Percentiles rank a stretch among this genome's conserved stretches.
Conservation (phyloP, 2,113 vertebrate genomes). For the Corapipo altera region DNA sequence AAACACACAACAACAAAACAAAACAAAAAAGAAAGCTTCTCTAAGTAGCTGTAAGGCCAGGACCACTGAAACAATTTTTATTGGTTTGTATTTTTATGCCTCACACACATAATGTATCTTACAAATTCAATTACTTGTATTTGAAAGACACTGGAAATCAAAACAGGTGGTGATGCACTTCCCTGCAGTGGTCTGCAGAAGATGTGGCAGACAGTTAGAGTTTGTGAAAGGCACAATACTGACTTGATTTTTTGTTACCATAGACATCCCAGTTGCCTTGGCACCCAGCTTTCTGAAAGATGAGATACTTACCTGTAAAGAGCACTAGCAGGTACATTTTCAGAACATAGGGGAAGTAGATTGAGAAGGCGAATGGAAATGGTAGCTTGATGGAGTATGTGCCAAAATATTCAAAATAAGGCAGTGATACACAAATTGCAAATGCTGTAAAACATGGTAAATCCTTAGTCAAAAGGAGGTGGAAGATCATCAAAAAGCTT, state of each 20-base stretch:
- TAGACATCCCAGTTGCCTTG: not conserved
- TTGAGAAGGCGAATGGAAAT: constrained; percentile 58
- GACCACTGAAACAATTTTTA: not conserved
- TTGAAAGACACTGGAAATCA: not conserved
- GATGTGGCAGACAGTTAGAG: no score
- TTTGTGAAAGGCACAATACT: not conserved
- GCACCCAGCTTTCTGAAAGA: not conserved
- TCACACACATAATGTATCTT: not conserved
- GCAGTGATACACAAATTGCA: constrained; percentile 81
- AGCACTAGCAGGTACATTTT: constrained; percentile 81
- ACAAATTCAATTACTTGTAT: not conserved
- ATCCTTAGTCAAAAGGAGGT: not conserved
- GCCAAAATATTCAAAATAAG: constrained; percentile 76
- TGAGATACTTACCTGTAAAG: constrained; percentile 79
- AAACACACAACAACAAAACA: no score
- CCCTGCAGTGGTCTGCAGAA: not conserved
- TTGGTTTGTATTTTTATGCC: not conserved
- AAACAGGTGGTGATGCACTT: not conserved
- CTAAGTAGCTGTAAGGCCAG: not conserved
- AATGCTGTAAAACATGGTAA: constrained; percentile 73
- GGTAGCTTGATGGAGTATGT: constrained; percentile 69
- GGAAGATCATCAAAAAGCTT: not conserved
- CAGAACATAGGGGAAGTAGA: constrained; percentile 77
- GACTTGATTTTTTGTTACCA: not conserved
- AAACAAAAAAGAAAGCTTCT: not conserved